Conservation (phyloP, 92 coral and sea anemone species). For the Nematostella vectensis region DNA sequence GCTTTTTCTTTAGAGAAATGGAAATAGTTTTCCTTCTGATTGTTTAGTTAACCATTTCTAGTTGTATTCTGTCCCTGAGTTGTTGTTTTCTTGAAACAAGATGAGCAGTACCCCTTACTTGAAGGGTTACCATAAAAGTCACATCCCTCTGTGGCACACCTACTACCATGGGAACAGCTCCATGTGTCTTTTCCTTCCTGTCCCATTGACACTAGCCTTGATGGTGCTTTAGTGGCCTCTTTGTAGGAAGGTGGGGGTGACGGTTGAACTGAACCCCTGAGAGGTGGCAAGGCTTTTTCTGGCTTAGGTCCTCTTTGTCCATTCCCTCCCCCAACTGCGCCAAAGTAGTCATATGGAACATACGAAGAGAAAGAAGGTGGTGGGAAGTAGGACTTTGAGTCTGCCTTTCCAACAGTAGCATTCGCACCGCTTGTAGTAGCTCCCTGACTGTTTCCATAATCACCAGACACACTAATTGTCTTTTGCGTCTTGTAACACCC, state of each 20-base stretch:
- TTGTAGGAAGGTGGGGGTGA: slow-evolving; percentile 13
- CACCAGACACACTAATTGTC: slow-evolving; percentile 48
- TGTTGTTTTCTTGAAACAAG: slow-evolving; percentile 54
- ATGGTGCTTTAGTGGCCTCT: slow-evolving; percentile 7
- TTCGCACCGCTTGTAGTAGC: slow-evolving; percentile 1
- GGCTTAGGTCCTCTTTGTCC: neutral
- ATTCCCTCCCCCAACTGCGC: neutral
- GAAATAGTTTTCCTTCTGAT: no score
- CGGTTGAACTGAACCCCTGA: neutral
- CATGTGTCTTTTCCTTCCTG: neutral
- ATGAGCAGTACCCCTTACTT: slow-evolving; percentile 75
- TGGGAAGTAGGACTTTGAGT: slow-evolving; percentile 17
- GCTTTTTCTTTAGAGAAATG: no score
- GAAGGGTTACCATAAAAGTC: slow-evolving; percentile 71
- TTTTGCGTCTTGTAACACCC: slow-evolving; percentile 82
- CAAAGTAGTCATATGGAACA: slow-evolving; percentile 32
- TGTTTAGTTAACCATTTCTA: no score
- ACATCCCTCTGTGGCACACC: slow-evolving; percentile 53
- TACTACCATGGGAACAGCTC: neutral
- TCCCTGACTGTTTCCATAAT: slow-evolving; percentile 18
- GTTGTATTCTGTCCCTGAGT: no score
- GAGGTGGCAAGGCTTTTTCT: neutral
- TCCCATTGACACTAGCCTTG: neutral
- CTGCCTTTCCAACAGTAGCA: neutral
- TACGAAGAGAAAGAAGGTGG: slow-evolving; percentile 41